These are phyloP conservation scores for Laticauda laticaudata DNA, from an alignment of 2,113 vertebrate genomes.

Conservation along the genomic window DNA sequence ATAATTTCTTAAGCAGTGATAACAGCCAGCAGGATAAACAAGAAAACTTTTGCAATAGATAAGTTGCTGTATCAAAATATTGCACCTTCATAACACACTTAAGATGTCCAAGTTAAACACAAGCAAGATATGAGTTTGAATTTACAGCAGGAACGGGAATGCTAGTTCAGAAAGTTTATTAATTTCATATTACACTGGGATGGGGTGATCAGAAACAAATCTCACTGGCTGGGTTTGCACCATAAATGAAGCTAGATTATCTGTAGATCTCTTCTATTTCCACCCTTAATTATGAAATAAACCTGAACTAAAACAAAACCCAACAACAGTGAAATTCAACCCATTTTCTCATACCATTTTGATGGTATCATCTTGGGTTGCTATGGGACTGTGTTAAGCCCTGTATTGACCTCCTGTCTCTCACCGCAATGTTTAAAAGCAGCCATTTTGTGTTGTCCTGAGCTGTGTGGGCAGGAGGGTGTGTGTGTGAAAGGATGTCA, in stretches of 20 bases:
- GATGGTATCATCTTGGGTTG: neutral
- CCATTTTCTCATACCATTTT: neutral
- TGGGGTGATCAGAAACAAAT: neutral
- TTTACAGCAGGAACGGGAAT: neutral
- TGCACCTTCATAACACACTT: neutral
- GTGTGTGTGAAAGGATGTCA: neutral
- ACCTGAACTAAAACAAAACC: neutral
- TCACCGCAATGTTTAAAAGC: neutral
- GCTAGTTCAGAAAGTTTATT: neutral
- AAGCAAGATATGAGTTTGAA: neutral
- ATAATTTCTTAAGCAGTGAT: neutral
- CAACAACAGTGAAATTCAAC: neutral
- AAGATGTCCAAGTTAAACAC: neutral
- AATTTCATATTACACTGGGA: neutral
- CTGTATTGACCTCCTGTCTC: neutral
- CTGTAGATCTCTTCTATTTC: neutral
- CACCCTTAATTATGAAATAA: neutral
- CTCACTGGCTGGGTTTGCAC: neutral
- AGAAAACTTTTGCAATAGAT: neutral
- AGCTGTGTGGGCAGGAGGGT: neutral
- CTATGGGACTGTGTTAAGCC: neutral
- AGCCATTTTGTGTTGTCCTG: neutral
- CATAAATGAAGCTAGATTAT: neutral
- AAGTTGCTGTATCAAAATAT: neutral
- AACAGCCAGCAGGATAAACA: neutral